Evolutionary conservation across 37 sponge, comb jelly and placozoan species (phyloP).

Genomic region (Halisarca cf. caerulea): DNA sequence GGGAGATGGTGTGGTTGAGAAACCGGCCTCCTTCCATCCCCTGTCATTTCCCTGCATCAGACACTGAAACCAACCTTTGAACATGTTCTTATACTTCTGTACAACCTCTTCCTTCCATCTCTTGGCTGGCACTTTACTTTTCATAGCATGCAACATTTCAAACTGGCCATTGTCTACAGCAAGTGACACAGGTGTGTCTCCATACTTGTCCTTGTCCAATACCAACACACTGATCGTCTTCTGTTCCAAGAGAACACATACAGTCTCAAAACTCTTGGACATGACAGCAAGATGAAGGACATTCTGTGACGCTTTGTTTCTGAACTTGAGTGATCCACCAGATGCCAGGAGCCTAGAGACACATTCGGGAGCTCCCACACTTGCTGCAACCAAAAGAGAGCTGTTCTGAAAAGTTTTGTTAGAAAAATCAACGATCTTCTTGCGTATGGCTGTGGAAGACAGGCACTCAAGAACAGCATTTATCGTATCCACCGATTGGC

Average conservation of each 20-base stretch:
- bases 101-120: slow-evolving; percentile 13
- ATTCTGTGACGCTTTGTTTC: background rate
- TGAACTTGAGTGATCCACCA: background rate
- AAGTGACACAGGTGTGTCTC: background rate
- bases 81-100: no score
- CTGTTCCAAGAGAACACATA: background rate
- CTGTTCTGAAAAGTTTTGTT: no score
- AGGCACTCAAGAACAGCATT: background rate
- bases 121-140: background rate
- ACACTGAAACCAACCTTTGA: slow-evolving; percentile 4
- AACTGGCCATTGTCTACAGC: background rate
- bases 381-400: background rate
- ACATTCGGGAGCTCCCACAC: background rate
- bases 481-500: background rate
- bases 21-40: background rate
- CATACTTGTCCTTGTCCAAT: background rate
- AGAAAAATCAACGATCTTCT: background rate
- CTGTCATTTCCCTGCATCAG: background rate
- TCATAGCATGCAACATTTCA: background rate
- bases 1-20: background rate
- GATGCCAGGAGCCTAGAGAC: background rate
- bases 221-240: background rate
- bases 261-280: background rate
- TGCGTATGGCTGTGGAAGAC: background rate
- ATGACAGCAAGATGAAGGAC: slow-evolving; percentile 19